These are phyloP conservation scores for Lampropteryx suffumata DNA, from an alignment of 2,888 invertebrate species.

Conservation along the genomic window DNA sequence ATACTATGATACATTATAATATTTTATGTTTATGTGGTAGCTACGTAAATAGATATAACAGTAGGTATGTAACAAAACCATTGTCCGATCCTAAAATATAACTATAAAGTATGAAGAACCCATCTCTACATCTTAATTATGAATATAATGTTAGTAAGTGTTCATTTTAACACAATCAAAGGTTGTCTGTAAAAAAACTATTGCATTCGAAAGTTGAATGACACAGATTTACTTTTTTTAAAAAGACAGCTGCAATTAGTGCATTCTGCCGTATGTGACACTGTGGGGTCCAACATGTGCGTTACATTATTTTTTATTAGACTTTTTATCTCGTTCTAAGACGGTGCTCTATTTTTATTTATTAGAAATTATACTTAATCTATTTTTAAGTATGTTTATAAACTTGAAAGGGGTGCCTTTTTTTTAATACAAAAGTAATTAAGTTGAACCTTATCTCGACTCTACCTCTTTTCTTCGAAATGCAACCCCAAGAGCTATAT, in stretches of 20 bases:
- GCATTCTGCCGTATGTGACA: conserved; percentile 56
- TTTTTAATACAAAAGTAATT: background rate
- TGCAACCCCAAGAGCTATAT: background rate
- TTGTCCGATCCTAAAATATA: too few relatives aligned
- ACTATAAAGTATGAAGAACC: too few relatives aligned
- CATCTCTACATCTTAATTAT: too few relatives aligned
- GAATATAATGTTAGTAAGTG: too few relatives aligned
- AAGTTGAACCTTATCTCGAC: conserved; percentile 5
- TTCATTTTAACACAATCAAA: too few relatives aligned
- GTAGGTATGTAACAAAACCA: too few relatives aligned
- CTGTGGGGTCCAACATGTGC: conserved; percentile 36
- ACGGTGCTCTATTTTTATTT: background rate
- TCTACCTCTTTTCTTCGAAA: background rate
- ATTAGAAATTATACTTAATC: conserved; percentile 2
- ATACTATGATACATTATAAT: too few relatives aligned
- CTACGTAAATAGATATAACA: too few relatives aligned
- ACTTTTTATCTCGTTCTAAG: conserved; percentile 3
- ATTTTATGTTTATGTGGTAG: too few relatives aligned
- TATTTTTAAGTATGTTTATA: conserved; percentile 17
- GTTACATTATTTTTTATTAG: conserved; percentile 21
- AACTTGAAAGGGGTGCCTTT: conserved; percentile 8
- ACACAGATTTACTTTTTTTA: conserved; percentile 39
- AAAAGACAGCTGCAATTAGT: conserved; percentile 50
- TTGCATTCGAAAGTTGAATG: conserved; percentile 24
- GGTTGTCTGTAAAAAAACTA: background rate